A percentile compares a stretch with the other conserved stretches of the same genome.
Evolutionary conservation across 2,797 vertebrate species (phyloP).

Genomic region (Pseudomugil gertrudae): DNA sequence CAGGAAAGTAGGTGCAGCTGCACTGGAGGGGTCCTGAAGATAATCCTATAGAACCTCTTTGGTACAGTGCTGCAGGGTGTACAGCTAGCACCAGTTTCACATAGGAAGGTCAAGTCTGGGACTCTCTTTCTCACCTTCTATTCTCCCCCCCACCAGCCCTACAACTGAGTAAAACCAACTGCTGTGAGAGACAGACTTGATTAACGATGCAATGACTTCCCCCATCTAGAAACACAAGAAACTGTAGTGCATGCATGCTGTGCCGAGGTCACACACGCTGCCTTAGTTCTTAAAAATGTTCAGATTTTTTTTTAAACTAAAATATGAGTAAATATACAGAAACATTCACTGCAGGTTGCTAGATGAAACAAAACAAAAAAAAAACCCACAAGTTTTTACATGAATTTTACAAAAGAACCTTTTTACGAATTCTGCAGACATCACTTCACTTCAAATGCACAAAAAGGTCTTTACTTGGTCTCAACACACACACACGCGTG

Average conservation of each 20-base stretch:
- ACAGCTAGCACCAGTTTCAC: conserved; percentile 48
- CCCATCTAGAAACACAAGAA: conserved; percentile 72
- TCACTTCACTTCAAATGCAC: conserved; percentile 26
- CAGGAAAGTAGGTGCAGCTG: conserved; percentile 49
- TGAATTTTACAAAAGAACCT: conserved; percentile 43
- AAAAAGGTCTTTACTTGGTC: conserved; percentile 19
- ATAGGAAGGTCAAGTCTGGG: conserved; percentile 73
- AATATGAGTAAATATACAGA: conserved; percentile 51
- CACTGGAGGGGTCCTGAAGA: conserved; percentile 45
- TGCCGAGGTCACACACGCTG: conserved; percentile 63
- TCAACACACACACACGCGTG: conserved; percentile 7
- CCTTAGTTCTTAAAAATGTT: conserved; percentile 38
- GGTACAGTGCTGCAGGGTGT: conserved; percentile 34
- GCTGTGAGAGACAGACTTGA: conserved; percentile 78
- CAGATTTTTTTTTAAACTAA: conserved; percentile 1
- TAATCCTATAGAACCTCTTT: conserved; percentile 59
- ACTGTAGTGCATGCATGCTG: conserved; percentile 54
- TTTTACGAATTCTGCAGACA: conserved; percentile 47
- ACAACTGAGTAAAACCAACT: conserved; percentile 57
- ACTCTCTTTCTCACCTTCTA: conserved; percentile 36
- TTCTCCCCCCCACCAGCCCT: conserved; percentile 45
- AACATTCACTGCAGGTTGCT: conserved; percentile 33
- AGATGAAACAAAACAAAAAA: conserved; percentile 18
- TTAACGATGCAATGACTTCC: conserved; percentile 75
- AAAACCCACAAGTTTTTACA: conserved; percentile 32